Evolutionary conservation across 2,888 invertebrate species (phyloP).

Genomic region (Drosophila robusta): DNA sequence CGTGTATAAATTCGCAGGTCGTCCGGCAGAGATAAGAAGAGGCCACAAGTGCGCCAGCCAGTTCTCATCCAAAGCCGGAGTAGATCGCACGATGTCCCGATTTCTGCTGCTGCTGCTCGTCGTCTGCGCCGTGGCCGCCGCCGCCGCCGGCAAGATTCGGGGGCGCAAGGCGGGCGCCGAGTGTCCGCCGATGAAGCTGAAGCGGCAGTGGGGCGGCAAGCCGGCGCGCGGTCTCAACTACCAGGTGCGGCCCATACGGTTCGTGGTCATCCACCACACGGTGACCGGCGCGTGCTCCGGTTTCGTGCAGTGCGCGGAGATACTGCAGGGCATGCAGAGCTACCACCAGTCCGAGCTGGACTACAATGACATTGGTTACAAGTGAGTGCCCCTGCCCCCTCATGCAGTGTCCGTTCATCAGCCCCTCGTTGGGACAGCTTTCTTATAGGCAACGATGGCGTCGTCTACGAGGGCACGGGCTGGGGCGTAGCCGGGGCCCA

Average conservation of each 20-base stretch:
- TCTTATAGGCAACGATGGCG: constrained; percentile 88
- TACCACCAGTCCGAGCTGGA: constrained; percentile 86
- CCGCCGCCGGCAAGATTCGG: background rate
- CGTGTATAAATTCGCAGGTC: constrained; percentile 24
- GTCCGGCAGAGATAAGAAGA: constrained; percentile 36
- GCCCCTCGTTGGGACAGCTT: constrained; percentile 84
- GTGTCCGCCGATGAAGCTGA: constrained; percentile 87
- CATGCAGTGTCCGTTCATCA: background rate
- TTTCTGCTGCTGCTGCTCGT: constrained; percentile 7
- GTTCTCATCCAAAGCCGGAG: constrained; percentile 10
- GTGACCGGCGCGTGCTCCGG: constrained; percentile 86
- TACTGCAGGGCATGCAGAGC: constrained; percentile 86
- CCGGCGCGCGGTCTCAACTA: constrained; percentile 86
- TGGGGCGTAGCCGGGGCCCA: constrained; percentile 88
- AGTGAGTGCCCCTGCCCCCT: constrained; percentile 84
- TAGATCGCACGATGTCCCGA: constrained; percentile 15
- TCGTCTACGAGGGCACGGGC: constrained; percentile 88
- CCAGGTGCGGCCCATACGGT: constrained; percentile 86
- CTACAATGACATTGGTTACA: constrained; percentile 87
- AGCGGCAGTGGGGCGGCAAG: constrained; percentile 88
- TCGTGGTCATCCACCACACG: constrained; percentile 87
- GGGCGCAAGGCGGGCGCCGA: constrained; percentile 22
- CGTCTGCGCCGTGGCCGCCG: background rate
- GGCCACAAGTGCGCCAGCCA: constrained; percentile 11
- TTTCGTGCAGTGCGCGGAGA: constrained; percentile 85